Percentiles rank a stretch among this genome's conserved stretches.
Evolutionary conservation across 2,797 vertebrate species (phyloP).

Genomic region (Pogonophryne albipinna): DNA sequence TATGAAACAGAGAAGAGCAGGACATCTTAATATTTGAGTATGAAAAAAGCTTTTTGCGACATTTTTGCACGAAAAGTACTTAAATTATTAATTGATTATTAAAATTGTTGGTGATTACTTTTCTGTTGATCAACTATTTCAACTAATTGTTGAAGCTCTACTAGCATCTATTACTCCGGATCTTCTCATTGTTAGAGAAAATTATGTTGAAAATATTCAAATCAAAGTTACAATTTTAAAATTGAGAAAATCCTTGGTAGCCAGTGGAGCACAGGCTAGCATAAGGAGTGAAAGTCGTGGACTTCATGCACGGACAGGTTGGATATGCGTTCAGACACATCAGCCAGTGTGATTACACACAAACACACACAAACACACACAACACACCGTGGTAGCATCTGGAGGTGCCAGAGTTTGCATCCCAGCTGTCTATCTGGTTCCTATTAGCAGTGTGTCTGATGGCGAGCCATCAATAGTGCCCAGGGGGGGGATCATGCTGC

Average conservation of each 20-base stretch:
- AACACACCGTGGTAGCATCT: conserved; percentile 65
- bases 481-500: conserved; percentile 74
- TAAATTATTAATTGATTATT: no score
- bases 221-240: neutral
- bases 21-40: no score
- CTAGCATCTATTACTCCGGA: neutral
- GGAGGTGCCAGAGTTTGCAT: conserved; percentile 64
- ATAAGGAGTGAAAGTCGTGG: conserved; percentile 19
- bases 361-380: conserved; percentile 22
- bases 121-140: no score
- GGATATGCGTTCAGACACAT: conserved; percentile 35
- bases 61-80: no score
- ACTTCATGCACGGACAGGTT: conserved; percentile 33
- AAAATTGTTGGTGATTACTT: no score
- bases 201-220: neutral
- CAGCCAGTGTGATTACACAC: conserved; percentile 8
- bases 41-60: no score
- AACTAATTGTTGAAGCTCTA: neutral
- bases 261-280: conserved; percentile 6
- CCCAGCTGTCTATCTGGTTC: conserved; percentile 72
- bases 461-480: conserved; percentile 66
- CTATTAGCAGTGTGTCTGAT: conserved; percentile 68
- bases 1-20: no score
- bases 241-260: conserved; percentile 3
- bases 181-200: neutral